phyloP scores from a whole-genome alignment of 2,888 invertebrate genomes.

The Magallana nippona region DNA sequence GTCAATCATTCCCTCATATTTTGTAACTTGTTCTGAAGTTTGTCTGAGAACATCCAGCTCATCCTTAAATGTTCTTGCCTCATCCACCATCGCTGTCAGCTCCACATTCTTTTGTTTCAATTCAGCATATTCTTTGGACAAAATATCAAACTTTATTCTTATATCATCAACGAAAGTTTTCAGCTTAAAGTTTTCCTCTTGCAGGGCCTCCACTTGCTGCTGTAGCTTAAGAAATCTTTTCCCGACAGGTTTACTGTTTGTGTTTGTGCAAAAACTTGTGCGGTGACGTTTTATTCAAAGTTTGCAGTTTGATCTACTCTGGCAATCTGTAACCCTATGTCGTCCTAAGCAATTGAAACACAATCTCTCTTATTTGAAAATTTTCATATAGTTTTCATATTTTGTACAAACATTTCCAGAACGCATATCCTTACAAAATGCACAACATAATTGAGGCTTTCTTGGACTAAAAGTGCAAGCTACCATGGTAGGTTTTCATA shows the following conservation, averaged over 20 bases:
- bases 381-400: too few species aligned
- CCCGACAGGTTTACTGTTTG: slow-evolving; percentile 80
- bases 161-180: slow-evolving; percentile 90
- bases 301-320: too few species aligned
- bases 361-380: too few species aligned
- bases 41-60: slow-evolving; percentile 95
- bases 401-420: too few species aligned
- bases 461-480: too few species aligned
- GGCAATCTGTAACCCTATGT: too few species aligned
- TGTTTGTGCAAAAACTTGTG: too few species aligned
- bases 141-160: slow-evolving; percentile 87
- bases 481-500: too few species aligned
- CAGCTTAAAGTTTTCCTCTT: slow-evolving; percentile 87
- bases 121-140: slow-evolving; percentile 89
- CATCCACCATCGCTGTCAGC: slow-evolving; percentile 88
- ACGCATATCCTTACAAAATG: too few species aligned
- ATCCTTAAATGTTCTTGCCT: slow-evolving; percentile 87
- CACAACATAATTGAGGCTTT: too few species aligned
- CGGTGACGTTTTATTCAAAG: too few species aligned
- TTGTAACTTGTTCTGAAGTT: slow-evolving; percentile 91
- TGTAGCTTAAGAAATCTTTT: slow-evolving; percentile 78
- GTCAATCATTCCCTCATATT: slow-evolving; percentile 91
- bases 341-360: too few species aligned
- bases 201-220: slow-evolving; percentile 78
- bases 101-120: slow-evolving; percentile 91